A percentile compares a stretch with the other conserved stretches of the same genome.
phyloP scores from a whole-genome alignment of 2,797 vertebrate genomes.

The Erpetoichthys calabaricus region DNA sequence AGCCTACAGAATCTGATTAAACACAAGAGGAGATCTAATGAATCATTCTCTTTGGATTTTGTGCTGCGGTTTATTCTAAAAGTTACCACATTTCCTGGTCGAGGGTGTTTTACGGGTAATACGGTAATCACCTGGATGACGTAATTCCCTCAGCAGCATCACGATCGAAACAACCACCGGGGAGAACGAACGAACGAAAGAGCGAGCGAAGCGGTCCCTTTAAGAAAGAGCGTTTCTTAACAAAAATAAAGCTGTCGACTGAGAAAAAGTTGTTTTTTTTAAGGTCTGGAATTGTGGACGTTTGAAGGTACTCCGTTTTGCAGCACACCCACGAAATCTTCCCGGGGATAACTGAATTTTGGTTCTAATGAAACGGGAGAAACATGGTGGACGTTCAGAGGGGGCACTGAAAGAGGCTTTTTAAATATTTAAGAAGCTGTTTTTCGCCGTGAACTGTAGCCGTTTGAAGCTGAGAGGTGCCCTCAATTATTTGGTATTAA shows the following conservation, averaged over 20 bases:
- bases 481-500: too few species aligned
- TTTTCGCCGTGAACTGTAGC: constrained; percentile 5
- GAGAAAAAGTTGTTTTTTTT: too few species aligned
- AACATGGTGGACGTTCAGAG: constrained; percentile 29
- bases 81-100: too few species aligned
- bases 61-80: too few species aligned
- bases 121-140: constrained; percentile 51
- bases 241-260: constrained; percentile 9
- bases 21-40: too few species aligned
- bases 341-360: not conserved
- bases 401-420: constrained; percentile 14
- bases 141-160: constrained; percentile 29
- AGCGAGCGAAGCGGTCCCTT: constrained; percentile 13
- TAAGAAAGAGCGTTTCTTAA: constrained; percentile 16
- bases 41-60: too few species aligned
- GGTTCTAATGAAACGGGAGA: too few species aligned
- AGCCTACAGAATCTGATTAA: too few species aligned
- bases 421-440: constrained; percentile 12
- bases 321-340: constrained; percentile 1
- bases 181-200: constrained; percentile 13
- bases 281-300: too few species aligned
- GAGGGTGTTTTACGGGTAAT: constrained; percentile 38
- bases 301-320: not conserved
- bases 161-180: constrained; percentile 24
- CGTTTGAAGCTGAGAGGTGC: too few species aligned